Evolutionary conservation across 2,888 invertebrate species (phyloP).

Genomic region (Pachydiplax longipennis): DNA sequence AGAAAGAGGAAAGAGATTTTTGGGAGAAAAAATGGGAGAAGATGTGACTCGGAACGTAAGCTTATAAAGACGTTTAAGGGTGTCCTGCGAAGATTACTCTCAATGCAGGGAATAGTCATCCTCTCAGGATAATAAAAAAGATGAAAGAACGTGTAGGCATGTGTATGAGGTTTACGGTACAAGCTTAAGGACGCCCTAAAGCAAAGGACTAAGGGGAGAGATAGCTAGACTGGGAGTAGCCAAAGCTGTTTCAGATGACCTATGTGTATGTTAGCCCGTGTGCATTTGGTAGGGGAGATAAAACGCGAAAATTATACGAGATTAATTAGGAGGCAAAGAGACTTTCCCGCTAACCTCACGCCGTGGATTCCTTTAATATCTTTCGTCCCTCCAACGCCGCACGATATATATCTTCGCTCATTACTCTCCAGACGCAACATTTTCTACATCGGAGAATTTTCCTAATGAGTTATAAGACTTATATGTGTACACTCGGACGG

Average conservation of each 20-base stretch:
- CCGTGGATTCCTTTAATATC: neutral
- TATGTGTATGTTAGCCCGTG: neutral
- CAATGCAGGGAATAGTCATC: neutral
- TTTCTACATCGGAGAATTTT: neutral
- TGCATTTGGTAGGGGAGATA: neutral
- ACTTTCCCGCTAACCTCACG: neutral
- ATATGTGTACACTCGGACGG: neutral
- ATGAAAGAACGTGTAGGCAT: neutral
- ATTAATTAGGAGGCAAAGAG: neutral
- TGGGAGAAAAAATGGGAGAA: neutral
- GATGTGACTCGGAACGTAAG: neutral
- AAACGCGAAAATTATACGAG: neutral
- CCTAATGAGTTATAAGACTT: neutral
- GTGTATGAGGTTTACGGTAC: neutral
- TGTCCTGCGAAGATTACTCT: neutral
- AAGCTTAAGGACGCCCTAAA: neutral
- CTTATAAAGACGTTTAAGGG: conserved; percentile 17
- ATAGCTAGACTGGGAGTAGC: neutral
- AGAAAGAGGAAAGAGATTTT: neutral
- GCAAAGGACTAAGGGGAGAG: neutral
- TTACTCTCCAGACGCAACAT: neutral
- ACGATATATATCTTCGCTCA: neutral
- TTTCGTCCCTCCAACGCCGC: neutral
- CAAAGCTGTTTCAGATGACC: neutral
- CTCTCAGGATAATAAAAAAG: neutral